Evolutionary conservation across 2,797 vertebrate species (phyloP).

Genomic region (Pristis pectinata): DNA sequence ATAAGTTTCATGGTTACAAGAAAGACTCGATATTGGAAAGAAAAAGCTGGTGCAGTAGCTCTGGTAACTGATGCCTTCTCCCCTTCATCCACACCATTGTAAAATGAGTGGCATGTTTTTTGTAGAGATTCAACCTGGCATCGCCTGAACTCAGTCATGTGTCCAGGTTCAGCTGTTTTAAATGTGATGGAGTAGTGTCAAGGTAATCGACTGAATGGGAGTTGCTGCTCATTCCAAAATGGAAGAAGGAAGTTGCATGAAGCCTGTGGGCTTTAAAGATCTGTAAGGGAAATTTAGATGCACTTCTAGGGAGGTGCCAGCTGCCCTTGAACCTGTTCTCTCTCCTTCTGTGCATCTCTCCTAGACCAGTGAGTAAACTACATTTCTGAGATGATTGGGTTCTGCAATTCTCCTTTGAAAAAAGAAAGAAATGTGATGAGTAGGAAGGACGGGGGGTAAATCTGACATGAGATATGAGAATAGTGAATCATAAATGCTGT

Average conservation of each 20-base stretch:
- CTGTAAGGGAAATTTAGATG: neutral
- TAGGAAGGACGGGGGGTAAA: neutral
- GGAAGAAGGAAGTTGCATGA: neutral
- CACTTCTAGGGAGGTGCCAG: neutral
- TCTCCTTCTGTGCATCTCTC: neutral
- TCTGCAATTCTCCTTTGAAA: neutral
- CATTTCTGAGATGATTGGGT: neutral
- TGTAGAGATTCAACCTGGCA: neutral
- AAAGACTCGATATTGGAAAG: neutral
- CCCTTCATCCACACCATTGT: neutral
- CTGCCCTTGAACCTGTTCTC: neutral
- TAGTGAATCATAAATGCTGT: neutral
- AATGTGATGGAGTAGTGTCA: neutral
- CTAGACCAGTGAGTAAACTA: neutral
- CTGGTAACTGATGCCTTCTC: neutral
- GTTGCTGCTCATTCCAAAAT: neutral
- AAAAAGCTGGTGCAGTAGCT: neutral
- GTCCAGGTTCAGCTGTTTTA: neutral
- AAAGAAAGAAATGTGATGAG: neutral
- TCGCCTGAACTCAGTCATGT: neutral
- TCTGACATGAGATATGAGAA: neutral
- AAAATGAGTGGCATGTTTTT: neutral
- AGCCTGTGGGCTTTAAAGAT: neutral
- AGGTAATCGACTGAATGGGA: neutral
- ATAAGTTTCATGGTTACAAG: neutral